phyloP scores from a whole-genome alignment of 2,113 vertebrate species.

The Pygathrix nemaeus region DNA sequence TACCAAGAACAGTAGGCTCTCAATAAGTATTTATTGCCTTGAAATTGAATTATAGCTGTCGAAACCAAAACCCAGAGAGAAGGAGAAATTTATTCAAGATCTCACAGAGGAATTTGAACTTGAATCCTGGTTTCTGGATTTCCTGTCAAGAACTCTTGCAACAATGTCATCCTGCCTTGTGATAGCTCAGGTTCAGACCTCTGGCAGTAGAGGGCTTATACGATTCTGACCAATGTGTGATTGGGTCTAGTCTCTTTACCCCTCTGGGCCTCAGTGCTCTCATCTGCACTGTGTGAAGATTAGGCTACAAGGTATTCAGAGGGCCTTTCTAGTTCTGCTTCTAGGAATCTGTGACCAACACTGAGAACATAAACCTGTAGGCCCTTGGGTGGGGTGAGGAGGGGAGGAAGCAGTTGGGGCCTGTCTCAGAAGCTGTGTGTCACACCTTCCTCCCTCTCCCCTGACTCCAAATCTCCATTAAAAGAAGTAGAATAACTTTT shows the following conservation, averaged over 20 bases:
- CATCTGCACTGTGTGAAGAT: background rate
- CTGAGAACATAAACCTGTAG: conserved; percentile 62
- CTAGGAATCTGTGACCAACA: conserved; percentile 55
- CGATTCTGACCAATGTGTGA: background rate
- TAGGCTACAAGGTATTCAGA: background rate
- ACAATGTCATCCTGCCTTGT: background rate
- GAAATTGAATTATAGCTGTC: conserved; percentile 36
- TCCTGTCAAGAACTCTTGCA: background rate
- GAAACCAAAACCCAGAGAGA: background rate
- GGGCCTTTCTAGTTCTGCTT: background rate
- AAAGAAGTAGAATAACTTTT: conserved; percentile 83
- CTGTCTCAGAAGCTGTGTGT: conserved; percentile 52
- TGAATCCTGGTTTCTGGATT: conserved; percentile 15
- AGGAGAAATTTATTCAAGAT: background rate
- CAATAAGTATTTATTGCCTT: conserved; percentile 38
- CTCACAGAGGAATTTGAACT: conserved; percentile 22
- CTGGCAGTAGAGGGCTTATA: background rate
- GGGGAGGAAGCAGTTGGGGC: conserved; percentile 39
- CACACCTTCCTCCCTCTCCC: conserved; percentile 36
- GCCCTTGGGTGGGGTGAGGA: conserved; percentile 5
- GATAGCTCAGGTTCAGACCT: background rate
- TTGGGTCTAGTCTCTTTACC: background rate
- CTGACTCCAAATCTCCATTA: conserved; percentile 59
- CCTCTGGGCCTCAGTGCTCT: background rate
- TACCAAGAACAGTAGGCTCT: background rate